Percentiles rank a stretch among this genome's conserved stretches.
Evolutionary conservation across 2,113 vertebrate genomes (phyloP).

Genomic region (Poicephalus gulielmi): DNA sequence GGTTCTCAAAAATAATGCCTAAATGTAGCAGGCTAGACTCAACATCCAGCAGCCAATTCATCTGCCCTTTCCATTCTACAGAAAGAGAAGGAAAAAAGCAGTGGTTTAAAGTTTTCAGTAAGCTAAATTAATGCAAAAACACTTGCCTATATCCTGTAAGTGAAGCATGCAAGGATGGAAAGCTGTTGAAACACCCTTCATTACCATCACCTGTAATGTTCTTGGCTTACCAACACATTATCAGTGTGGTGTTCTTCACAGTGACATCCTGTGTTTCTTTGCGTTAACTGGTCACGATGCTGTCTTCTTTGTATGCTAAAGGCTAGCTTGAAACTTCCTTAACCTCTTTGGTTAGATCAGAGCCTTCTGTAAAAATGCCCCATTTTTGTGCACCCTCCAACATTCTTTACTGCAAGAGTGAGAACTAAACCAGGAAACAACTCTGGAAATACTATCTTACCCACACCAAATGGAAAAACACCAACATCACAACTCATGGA

Average conservation of each 20-base stretch:
- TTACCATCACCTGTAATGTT: neutral
- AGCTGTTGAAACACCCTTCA: neutral
- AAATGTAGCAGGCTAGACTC: neutral
- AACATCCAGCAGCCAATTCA: neutral
- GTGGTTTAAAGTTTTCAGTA: neutral
- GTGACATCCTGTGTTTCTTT: neutral
- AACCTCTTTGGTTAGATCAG: neutral
- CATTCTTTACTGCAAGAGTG: neutral
- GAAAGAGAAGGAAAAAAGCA: neutral
- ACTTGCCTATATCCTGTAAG: neutral
- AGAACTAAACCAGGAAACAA: neutral
- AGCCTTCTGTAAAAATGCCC: neutral
- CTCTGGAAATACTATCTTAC: neutral
- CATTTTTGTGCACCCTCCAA: neutral
- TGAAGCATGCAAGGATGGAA: neutral
- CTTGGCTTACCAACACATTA: neutral
- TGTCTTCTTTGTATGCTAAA: neutral
- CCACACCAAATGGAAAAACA: neutral
- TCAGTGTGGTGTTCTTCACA: neutral
- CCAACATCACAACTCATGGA: neutral
- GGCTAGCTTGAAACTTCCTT: neutral
- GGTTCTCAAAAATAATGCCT: neutral
- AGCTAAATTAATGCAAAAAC: neutral
- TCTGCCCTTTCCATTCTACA: neutral
- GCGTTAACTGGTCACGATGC: neutral